Percentiles rank a stretch among this genome's conserved stretches.
Evolutionary conservation across 2,113 vertebrate species (phyloP).

Genomic region (Sitta europaea): DNA sequence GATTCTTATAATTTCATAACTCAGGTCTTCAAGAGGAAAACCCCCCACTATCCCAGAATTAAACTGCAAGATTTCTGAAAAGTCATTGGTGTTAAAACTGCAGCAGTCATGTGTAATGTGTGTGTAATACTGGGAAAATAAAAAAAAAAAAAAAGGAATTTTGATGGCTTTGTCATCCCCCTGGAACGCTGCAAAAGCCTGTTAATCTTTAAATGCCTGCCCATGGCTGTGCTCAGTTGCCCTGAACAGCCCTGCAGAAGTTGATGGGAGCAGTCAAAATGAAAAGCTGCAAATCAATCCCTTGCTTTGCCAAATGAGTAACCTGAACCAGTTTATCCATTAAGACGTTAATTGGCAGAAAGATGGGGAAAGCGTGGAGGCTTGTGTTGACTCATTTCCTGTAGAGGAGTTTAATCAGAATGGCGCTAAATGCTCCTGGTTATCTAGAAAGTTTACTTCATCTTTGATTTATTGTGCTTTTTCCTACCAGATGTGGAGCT

Average conservation of each 20-base stretch:
- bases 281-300: not conserved
- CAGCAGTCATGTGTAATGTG: not conserved
- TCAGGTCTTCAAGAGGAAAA: not conserved
- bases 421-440: not conserved
- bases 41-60: not conserved
- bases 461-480: conserved; percentile 23
- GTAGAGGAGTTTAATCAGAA: not conserved
- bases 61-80: not conserved
- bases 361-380: conserved; percentile 2
- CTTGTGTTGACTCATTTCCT: not conserved
- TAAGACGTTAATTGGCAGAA: conserved; percentile 51
- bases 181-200: not conserved
- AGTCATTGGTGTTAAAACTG: not conserved
- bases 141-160: not conserved
- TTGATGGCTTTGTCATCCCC: not conserved
- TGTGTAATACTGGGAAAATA: not conserved
- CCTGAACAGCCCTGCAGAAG: not conserved
- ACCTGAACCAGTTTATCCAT: conserved; percentile 14
- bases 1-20: not conserved
- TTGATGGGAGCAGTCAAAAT: not conserved
- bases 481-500: not conserved
- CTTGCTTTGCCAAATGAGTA: conserved; percentile 45
- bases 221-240: not conserved
- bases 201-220: conserved; percentile 53
- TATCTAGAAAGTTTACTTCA: conserved; percentile 2